These are phyloP conservation scores for silkworm (Bombyx mori) DNA, from an alignment of 1,140 invertebrate species.

Conservation along the genomic window DNA sequence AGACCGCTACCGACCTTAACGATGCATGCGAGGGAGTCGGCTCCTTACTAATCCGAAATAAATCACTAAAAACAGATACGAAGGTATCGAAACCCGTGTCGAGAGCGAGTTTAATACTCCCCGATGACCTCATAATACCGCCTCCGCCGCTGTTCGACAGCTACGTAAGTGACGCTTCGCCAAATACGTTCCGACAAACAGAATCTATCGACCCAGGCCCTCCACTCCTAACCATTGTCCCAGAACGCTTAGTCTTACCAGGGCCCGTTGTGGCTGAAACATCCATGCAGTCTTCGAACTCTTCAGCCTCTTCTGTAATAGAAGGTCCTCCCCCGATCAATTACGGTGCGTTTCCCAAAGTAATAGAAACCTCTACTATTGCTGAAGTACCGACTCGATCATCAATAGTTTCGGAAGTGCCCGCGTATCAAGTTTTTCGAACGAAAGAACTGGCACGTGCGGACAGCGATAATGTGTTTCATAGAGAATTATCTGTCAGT, in stretches of 20 bases:
- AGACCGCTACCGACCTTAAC: constrained; percentile 42
- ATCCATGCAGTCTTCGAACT: constrained; percentile 57
- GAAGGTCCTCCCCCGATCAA: constrained; percentile 60
- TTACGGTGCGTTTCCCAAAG: constrained; percentile 42
- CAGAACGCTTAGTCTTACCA: constrained; percentile 49
- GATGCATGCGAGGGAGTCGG: constrained; percentile 50
- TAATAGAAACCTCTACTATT: constrained; percentile 20
- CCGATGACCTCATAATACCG: constrained; percentile 60
- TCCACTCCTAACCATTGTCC: constrained; percentile 49
- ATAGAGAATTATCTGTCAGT: constrained; percentile 43
- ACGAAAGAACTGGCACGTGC: constrained; percentile 28
- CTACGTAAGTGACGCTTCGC: constrained; percentile 45
- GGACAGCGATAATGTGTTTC: constrained; percentile 31
- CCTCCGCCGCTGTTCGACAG: constrained; percentile 59
- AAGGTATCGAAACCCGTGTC: constrained; percentile 28
- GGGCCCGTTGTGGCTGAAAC: constrained; percentile 48
- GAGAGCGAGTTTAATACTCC: constrained; percentile 29
- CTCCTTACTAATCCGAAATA: constrained; percentile 53
- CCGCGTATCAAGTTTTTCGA: constrained; percentile 47
- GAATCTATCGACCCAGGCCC: constrained; percentile 22
- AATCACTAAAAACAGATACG: constrained; percentile 30
- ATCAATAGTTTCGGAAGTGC: constrained; percentile 45
- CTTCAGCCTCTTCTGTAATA: constrained; percentile 48
- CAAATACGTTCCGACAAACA: constrained; percentile 6
- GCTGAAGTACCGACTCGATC: constrained; percentile 21